Conservation (phyloP, 1,140 invertebrate species). For the Pogonomyrmex barbatus region DNA sequence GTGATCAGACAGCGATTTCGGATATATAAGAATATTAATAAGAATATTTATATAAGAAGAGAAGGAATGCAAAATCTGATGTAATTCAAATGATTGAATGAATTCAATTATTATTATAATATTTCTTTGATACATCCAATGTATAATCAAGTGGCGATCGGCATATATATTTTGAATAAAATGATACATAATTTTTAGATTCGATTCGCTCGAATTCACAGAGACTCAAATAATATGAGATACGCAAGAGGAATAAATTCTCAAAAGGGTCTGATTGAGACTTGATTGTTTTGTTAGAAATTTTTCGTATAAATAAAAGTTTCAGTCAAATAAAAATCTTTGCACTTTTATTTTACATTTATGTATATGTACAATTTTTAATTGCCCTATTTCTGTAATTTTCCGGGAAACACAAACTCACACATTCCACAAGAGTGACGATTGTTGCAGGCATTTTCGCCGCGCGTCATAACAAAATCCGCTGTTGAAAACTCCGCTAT, state of each 20-base stretch:
- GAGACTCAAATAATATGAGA: not conserved
- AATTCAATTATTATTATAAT: conserved; percentile 2
- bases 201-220: not conserved
- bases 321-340: not conserved
- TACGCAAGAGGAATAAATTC: not conserved
- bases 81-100: not conserved
- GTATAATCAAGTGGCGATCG: not conserved
- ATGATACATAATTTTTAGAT: not conserved
- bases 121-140: not conserved
- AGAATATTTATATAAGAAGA: not conserved
- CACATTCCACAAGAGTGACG: not conserved
- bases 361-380: not conserved
- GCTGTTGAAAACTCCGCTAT: not conserved
- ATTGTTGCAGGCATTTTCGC: not conserved
- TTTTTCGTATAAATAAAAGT: not conserved
- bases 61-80: not conserved
- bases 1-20: not conserved
- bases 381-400: not conserved
- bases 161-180: not conserved
- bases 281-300: too few relatives aligned
- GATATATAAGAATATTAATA: not conserved
- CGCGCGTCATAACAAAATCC: not conserved
- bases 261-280: too few relatives aligned
- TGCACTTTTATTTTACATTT: not conserved
- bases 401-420: not conserved